A percentile compares a stretch with the other conserved stretches of the same genome.
Conservation (phyloP, 2,797 vertebrate genomes). For the Neosilurus mollespiculum region DNA sequence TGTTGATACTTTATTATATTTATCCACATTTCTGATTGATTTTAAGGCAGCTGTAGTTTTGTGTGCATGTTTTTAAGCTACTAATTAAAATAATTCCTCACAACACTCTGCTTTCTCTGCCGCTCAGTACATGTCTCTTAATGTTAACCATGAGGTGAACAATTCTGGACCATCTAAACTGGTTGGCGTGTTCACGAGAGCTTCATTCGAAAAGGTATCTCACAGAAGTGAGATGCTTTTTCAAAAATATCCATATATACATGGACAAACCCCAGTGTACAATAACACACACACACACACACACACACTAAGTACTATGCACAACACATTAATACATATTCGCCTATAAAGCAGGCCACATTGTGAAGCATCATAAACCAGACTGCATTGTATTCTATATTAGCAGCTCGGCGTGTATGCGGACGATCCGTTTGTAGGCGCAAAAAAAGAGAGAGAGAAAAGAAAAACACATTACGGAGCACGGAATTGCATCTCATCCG, state of each 20-base stretch:
- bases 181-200: neutral
- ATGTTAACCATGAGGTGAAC: neutral
- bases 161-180: neutral
- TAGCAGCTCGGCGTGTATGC: constrained; percentile 53
- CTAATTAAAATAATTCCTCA: too few species aligned
- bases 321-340: constrained; percentile 27
- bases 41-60: neutral
- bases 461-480: constrained; percentile 66
- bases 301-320: neutral
- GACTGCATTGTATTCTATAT: constrained; percentile 56
- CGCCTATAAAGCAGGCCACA: constrained; percentile 47
- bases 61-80: too few species aligned
- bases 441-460: constrained; percentile 34
- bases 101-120: neutral
- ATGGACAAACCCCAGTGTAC: neutral
- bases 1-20: neutral
- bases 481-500: constrained; percentile 21
- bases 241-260: neutral
- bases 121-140: neutral
- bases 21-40: neutral
- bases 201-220: neutral
- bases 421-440: constrained; percentile 55
- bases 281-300: constrained; percentile 2
- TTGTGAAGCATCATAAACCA: constrained; percentile 31
- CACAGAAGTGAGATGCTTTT: neutral